phyloP scores from a whole-genome alignment of 2,113 vertebrate species.

The Megaceryle maxima region DNA sequence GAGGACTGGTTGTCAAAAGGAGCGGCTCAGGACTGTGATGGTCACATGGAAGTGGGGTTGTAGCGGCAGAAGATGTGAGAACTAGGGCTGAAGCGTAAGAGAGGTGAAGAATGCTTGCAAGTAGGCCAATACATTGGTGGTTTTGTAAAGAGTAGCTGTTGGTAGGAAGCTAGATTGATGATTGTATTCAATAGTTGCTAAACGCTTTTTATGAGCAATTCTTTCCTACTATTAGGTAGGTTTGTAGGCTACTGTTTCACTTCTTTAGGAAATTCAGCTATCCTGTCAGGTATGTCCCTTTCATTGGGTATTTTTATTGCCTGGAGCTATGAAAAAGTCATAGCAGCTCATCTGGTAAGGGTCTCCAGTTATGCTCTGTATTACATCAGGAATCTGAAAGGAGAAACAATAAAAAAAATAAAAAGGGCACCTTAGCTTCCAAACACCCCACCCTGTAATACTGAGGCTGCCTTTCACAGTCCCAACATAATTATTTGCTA shows the following conservation, averaged over 20 bases:
- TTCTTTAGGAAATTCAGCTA: background rate
- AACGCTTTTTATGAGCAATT: background rate
- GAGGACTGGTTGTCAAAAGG: background rate
- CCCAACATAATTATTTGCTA: background rate
- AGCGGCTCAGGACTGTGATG: background rate
- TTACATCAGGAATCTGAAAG: background rate
- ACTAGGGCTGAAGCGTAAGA: background rate
- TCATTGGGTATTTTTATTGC: background rate
- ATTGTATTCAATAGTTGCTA: background rate
- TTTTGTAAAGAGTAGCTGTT: background rate
- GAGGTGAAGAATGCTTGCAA: background rate
- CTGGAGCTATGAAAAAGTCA: background rate
- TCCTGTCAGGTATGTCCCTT: background rate
- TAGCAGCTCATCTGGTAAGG: background rate
- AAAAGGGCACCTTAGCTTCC: background rate
- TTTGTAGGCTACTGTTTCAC: conserved; percentile 22
- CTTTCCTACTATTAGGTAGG: background rate
- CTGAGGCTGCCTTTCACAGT: background rate
- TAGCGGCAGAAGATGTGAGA: background rate
- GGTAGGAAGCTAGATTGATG: background rate
- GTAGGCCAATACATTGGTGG: background rate
- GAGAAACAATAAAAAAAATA: background rate
- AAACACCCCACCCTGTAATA: too few species aligned
- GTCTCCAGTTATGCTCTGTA: background rate
- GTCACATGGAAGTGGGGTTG: background rate